Base-by-base conservation (phyloP, 64 coral and sea anemone species). In the Montipora sp. region DNA sequence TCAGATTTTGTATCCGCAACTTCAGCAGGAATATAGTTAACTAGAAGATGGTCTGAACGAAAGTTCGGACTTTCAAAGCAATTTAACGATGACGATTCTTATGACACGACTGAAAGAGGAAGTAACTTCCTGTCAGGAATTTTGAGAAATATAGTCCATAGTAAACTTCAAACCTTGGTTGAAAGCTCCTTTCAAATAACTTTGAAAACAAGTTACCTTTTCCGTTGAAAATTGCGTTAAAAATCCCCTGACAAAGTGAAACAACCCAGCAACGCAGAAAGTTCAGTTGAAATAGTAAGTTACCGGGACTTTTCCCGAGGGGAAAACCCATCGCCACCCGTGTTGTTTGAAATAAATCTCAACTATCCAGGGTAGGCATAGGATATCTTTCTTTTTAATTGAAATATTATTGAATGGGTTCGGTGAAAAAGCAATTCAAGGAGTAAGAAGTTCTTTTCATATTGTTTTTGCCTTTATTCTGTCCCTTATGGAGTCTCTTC, bases 251-350 rank as follows among this genome's bases (percentile, higher is more conserved):
- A 21, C 3, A 55, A 83, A 48, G 8, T 48, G 36, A 36, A 36
- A 36, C 36, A 36, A 36, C 36, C 36, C n/a, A n/a, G n/a, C n/a
- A n/a, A n/a, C n/a, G 36, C 36, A 36, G 36, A 36, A 36, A 36
- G 36, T 2, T 36, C 36, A 36, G 36, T 36, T 36, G 50, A 77
- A 90, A 83, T 36, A 0, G 45, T 90, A 86, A 59, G 68, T 75
- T 72, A 47, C 74, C 55, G 90, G 90, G 73, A 85, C 65, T 71
- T 94, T 94, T 63, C 60, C 93, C 93, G 88, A 13, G 93, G 93
- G 93, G 93, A 94, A 90, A 85, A 71, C 93, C 93, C 88, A 80
- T 90, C 87, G 5, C 51, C 88, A 58, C 45, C 71, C 75, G 27
- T 9, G 59, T 4, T 18, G 15, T 21, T 19, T 7, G 4, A 24